Conservation (phyloP, 2,888 invertebrate species). For the Listrodromus nycthemerus region DNA sequence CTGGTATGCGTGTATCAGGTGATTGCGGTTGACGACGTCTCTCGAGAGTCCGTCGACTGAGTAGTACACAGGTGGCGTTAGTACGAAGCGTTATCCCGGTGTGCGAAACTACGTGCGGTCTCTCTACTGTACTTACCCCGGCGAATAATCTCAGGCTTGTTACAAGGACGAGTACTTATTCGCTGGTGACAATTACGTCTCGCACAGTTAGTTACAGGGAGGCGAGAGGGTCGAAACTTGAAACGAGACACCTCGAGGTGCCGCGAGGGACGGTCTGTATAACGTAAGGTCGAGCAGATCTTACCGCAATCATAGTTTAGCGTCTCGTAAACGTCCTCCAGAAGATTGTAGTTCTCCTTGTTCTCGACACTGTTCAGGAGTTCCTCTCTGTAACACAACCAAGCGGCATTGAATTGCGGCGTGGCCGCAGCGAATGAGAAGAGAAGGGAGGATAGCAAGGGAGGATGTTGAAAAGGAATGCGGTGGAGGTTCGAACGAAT, state of each 20-base stretch:
- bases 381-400: conserved; percentile 86
- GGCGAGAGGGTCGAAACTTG: neutral
- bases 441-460: neutral
- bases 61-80: neutral
- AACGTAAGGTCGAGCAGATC: conserved; percentile 67
- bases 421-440: conserved; percentile 9
- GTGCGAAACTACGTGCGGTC: conserved; percentile 11
- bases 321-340: conserved; percentile 90
- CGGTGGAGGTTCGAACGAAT: neutral
- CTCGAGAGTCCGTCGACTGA: neutral
- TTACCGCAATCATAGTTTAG: conserved; percentile 88
- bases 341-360: conserved; percentile 89
- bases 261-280: neutral
- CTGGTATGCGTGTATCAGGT: conserved; percentile 10
- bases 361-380: conserved; percentile 88
- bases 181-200: conserved; percentile 4
- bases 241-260: neutral
- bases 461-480: neutral
- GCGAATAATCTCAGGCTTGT: neutral
- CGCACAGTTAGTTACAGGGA: neutral
- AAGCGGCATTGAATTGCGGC: conserved; percentile 33
- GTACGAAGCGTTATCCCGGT: conserved; percentile 1
- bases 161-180: neutral
- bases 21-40: conserved; percentile 1
- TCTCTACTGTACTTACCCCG: conserved; percentile 14